These are phyloP conservation scores for Streblospio benedicti DNA, from an alignment of 1,140 invertebrate species.

Conservation along the genomic window DNA sequence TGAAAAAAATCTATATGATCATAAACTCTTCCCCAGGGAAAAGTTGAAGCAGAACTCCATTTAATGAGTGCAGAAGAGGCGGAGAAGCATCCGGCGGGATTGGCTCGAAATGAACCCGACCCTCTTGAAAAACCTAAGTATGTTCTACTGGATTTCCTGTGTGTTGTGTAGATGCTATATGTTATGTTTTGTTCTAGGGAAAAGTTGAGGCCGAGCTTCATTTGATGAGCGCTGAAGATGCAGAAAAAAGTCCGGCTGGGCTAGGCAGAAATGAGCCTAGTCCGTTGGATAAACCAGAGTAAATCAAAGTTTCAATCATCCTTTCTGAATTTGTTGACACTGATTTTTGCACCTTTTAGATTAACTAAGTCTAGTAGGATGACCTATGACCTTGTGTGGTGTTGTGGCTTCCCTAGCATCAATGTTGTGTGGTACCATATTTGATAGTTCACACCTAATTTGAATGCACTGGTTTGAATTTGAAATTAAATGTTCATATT, in stretches of 20 bases:
- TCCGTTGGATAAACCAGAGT: not conserved
- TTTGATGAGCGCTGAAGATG: not conserved
- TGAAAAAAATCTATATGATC: not conserved
- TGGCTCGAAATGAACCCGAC: constrained; percentile 76
- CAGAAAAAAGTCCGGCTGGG: not conserved
- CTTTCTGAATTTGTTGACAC: no score
- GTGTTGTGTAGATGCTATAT: not conserved
- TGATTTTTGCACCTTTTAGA: not conserved
- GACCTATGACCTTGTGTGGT: not conserved
- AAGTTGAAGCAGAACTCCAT: constrained; percentile 86
- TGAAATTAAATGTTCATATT: no score
- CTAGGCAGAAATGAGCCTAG: not conserved
- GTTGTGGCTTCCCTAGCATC: no score
- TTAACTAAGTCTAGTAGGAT: not conserved
- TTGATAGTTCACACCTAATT: no score
- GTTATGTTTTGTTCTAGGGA: not conserved
- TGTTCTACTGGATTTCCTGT: constrained; percentile 30
- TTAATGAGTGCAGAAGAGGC: constrained; percentile 76
- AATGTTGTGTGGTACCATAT: no score
- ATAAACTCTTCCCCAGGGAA: constrained; percentile 54
- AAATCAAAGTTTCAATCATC: not conserved
- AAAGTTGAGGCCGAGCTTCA: not conserved
- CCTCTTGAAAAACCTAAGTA: constrained; percentile 83
- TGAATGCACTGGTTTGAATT: no score
- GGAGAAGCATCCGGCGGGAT: constrained; percentile 75